phyloP scores from a whole-genome alignment of 2,113 vertebrate genomes.

The Rhinolophus sinicus region DNA sequence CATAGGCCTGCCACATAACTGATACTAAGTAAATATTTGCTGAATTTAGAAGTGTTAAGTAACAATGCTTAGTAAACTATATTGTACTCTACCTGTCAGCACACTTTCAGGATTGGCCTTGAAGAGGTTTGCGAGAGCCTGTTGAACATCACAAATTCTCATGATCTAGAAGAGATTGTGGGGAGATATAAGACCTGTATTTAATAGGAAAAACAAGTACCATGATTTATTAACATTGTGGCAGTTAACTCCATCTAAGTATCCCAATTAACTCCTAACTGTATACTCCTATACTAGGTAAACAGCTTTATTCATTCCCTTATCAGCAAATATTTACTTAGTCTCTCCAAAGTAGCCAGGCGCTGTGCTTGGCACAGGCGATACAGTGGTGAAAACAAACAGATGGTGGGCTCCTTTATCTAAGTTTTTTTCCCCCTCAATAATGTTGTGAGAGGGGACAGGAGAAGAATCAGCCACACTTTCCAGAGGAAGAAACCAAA shows the following conservation, averaged over 20 bases:
- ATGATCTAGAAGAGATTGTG: neutral
- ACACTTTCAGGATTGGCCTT: neutral
- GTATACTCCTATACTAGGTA: neutral
- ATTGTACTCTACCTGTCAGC: neutral
- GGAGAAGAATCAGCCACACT: neutral
- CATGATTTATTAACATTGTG: neutral
- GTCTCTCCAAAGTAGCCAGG: neutral
- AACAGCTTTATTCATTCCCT: neutral
- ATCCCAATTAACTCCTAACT: neutral
- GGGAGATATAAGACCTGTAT: neutral
- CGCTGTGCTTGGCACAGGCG: neutral
- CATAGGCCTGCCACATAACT: neutral
- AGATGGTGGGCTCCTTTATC: neutral
- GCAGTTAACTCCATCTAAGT: neutral
- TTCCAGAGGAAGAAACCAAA: neutral
- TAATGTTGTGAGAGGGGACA: neutral
- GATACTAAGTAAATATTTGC: conserved; percentile 35
- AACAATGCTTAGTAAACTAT: neutral
- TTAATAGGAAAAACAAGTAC: neutral
- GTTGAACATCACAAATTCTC: neutral
- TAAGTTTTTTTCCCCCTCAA: neutral
- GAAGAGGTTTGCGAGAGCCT: neutral
- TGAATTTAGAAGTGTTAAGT: neutral
- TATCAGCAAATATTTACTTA: conserved; percentile 23
- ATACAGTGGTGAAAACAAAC: neutral